Evolutionary conservation across 2,113 vertebrate genomes (phyloP).

Genomic region (Hemichromis elongatus): DNA sequence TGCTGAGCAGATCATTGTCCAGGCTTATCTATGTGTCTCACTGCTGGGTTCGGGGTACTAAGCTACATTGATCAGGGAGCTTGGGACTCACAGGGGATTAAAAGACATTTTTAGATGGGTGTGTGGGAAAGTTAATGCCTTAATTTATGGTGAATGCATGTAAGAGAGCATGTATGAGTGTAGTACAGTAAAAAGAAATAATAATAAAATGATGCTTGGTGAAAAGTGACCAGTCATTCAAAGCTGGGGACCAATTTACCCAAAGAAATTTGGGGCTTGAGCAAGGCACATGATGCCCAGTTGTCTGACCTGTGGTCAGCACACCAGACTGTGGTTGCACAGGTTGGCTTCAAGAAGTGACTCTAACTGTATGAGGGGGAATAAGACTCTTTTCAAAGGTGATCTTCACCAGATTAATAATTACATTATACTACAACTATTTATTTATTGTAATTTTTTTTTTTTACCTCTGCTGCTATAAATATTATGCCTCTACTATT

Average conservation of each 20-base stretch:
- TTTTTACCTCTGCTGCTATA: background rate
- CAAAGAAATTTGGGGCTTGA: background rate
- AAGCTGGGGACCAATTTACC: background rate
- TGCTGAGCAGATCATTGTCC: constrained; percentile 59
- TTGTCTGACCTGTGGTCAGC: background rate
- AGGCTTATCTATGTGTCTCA: constrained; percentile 2
- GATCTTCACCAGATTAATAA: background rate
- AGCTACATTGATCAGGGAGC: constrained; percentile 47
- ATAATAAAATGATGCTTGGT: background rate
- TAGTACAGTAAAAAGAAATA: background rate
- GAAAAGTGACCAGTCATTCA: background rate
- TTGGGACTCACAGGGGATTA: constrained; percentile 4
- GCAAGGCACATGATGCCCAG: background rate
- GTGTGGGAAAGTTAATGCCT: background rate
- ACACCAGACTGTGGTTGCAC: background rate
- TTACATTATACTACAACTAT: background rate
- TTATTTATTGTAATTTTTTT: background rate
- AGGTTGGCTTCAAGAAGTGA: background rate
- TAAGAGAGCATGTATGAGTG: background rate
- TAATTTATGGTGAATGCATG: background rate
- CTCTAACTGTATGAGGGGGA: background rate
- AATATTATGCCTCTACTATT: background rate
- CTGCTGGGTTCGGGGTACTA: constrained; percentile 8
- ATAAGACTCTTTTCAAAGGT: background rate
- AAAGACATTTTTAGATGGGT: background rate